Evolutionary conservation across 2,888 invertebrate genomes (phyloP).

Genomic region (Tachystola acroxantha): DNA sequence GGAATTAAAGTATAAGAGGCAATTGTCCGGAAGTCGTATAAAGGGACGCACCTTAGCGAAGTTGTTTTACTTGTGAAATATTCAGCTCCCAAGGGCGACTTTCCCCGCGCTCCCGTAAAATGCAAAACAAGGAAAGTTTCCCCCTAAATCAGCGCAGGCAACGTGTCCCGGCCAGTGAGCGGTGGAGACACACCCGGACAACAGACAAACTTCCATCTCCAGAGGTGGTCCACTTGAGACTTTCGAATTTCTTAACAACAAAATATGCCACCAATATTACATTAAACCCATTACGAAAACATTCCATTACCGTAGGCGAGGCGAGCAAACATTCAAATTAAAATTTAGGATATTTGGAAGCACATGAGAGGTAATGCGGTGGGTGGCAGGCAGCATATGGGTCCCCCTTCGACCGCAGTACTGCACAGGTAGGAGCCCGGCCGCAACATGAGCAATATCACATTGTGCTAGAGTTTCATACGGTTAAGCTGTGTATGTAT

Average conservation of each 20-base stretch:
- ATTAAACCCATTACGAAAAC: no score
- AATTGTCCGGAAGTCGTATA: conserved; percentile 46
- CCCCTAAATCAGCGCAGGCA: conserved; percentile 62
- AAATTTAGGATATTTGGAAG: no score
- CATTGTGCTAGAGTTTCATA: no score
- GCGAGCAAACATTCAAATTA: no score
- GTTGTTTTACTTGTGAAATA: conserved; percentile 62
- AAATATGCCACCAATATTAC: conserved; percentile 13
- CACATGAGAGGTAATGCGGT: no score
- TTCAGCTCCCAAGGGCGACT: conserved; percentile 67
- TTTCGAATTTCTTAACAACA: conserved; percentile 31
- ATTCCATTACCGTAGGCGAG: no score
- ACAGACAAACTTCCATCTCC: conserved; percentile 61
- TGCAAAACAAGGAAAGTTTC: conserved; percentile 72
- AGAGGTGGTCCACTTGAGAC: conserved; percentile 28
- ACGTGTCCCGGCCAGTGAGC: conserved; percentile 31
- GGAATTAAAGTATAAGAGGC: conserved; percentile 36
- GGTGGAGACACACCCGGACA: conserved; percentile 48
- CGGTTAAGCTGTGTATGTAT: no score
- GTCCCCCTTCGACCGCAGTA: no score
- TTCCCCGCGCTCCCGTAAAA: conserved; percentile 59
- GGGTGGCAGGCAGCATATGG: no score
- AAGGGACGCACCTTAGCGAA: conserved; percentile 57
- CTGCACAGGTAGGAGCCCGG: no score
- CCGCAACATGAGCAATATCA: no score